phyloP scores from a whole-genome alignment of 2,113 vertebrate species.

The Ptilorrhoa leucosticta region DNA sequence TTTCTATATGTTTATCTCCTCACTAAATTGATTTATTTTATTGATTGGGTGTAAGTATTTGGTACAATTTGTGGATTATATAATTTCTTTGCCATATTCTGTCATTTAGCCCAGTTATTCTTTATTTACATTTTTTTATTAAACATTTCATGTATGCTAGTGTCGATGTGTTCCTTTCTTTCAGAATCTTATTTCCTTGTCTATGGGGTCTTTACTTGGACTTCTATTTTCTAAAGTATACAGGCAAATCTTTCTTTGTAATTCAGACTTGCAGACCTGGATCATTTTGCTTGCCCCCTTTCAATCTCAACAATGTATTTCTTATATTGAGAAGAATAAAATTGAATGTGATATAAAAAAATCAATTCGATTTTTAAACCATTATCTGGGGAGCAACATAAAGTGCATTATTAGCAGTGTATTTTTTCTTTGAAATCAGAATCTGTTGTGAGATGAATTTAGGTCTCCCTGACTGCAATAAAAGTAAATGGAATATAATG shows the following conservation, averaged over 20 bases:
- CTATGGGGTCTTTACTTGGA: not conserved
- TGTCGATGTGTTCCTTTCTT: not conserved
- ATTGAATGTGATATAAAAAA: not conserved
- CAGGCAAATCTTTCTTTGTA: not conserved
- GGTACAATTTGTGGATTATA: not conserved
- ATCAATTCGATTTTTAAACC: constrained; percentile 2
- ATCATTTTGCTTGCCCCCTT: constrained; percentile 5
- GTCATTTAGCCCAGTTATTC: not conserved
- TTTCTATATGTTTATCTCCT: not conserved
- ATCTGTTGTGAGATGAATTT: not conserved
- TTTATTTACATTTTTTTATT: not conserved
- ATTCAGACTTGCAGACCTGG: not conserved
- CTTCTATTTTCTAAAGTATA: not conserved
- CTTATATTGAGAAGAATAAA: not conserved
- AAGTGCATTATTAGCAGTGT: not conserved
- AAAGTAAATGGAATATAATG: constrained; percentile 18
- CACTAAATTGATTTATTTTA: not conserved
- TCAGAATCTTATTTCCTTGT: not conserved
- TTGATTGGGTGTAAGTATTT: not conserved
- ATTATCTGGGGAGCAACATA: not conserved
- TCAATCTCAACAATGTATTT: not conserved
- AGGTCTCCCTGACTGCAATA: not conserved
- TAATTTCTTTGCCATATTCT: not conserved
- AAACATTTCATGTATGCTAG: not conserved
- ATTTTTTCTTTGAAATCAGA: not conserved